Percentiles rank a stretch among this genome's conserved stretches.
phyloP scores from a whole-genome alignment of 2,888 invertebrate species.

The Aleiodes alternator region DNA sequence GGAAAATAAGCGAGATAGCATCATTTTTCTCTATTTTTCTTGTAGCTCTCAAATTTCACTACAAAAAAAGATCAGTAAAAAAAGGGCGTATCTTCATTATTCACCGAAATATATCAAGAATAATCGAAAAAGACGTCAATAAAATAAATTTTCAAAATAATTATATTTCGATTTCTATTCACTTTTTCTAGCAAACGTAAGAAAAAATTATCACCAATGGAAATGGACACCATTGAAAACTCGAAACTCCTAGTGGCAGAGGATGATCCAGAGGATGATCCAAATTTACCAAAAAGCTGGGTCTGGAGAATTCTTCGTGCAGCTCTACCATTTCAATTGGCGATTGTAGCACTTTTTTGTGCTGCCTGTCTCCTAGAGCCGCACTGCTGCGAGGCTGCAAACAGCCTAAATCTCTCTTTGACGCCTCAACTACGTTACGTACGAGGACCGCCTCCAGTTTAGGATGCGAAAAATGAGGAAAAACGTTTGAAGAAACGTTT shows the following conservation, averaged over 20 bases:
- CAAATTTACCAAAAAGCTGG: conserved; percentile 80
- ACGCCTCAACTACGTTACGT: conserved; percentile 89
- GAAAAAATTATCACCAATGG: conserved; percentile 52
- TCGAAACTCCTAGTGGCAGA: conserved; percentile 73
- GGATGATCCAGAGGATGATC: conserved; percentile 76
- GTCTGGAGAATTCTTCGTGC: conserved; percentile 84
- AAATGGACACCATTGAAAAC: conserved; percentile 45
- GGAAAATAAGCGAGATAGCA: too few species aligned
- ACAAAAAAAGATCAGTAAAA: too few species aligned
- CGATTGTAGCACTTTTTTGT: conserved; percentile 84
- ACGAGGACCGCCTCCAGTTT: conserved; percentile 89
- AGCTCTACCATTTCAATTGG: conserved; percentile 87
- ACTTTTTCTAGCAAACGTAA: conserved; percentile 63
- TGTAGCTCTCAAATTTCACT: too few species aligned
- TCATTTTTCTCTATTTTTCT: too few species aligned
- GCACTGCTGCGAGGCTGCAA: conserved; percentile 86
- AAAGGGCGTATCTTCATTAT: too few species aligned
- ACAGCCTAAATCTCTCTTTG: conserved; percentile 85
- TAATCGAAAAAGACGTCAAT: too few species aligned
- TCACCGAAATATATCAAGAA: too few species aligned
- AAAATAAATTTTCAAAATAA: too few species aligned
- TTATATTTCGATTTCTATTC: conserved; percentile 2
- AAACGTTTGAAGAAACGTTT: background rate
- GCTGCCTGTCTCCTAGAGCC: conserved; percentile 86
- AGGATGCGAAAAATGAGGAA: conserved; percentile 57